Percentiles rank a stretch among this genome's conserved stretches.
These are phyloP conservation scores for Hyles euphorbiae DNA, from an alignment of 1,140 invertebrate genomes.

Conservation along the genomic window DNA sequence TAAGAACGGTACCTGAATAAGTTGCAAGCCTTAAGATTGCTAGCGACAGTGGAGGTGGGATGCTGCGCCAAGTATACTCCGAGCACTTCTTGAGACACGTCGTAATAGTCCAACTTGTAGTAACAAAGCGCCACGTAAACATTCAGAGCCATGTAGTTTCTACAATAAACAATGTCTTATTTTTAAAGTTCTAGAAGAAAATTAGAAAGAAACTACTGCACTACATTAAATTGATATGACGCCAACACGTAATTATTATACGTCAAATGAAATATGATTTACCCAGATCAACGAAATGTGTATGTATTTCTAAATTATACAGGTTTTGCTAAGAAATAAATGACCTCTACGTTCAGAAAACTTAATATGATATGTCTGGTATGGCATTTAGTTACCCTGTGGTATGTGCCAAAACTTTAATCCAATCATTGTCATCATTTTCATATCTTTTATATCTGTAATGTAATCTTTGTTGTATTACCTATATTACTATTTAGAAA, in stretches of 20 bases:
- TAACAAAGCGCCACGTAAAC: slow-evolving; percentile 98
- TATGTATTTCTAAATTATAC: no score
- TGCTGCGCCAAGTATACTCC: slow-evolving; percentile 94
- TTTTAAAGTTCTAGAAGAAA: no score
- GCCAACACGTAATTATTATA: no score
- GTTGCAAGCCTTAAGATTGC: slow-evolving; percentile 92
- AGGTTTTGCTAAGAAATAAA: no score
- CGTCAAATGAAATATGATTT: no score
- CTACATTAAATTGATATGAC: no score
- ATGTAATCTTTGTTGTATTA: slow-evolving; percentile 9
- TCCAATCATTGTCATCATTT: slow-evolving; percentile 48
- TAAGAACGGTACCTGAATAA: slow-evolving; percentile 63
- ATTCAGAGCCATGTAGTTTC: slow-evolving; percentile 94
- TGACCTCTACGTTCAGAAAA: no score
- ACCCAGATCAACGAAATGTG: no score
- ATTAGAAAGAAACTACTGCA: no score
- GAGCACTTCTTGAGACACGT: slow-evolving; percentile 95
- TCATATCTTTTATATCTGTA: slow-evolving; percentile 60
- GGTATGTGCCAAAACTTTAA: slow-evolving; percentile 38
- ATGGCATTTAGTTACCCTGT: slow-evolving; percentile 33
- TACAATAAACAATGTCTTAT: slow-evolving; percentile 50
- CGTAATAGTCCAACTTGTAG: slow-evolving; percentile 96
- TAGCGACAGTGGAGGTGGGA: slow-evolving; percentile 95
- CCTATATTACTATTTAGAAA: neutral
- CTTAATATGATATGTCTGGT: no score